Evolutionary conservation across 30 jellyfish, hydroid and myxozoan genomes (phyloP).

Genomic region (Catostylus mosaicus): DNA sequence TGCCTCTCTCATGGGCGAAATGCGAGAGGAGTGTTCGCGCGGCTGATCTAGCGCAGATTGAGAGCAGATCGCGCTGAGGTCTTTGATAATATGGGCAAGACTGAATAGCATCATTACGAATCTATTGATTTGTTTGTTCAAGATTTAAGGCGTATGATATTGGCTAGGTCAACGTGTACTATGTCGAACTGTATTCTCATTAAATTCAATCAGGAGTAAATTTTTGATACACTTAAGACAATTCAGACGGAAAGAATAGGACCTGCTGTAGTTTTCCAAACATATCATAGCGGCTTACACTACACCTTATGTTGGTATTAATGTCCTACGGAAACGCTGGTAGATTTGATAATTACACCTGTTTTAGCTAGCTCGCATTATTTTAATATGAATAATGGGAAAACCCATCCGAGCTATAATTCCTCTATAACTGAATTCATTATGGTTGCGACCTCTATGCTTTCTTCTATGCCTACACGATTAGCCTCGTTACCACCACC

Average conservation of each 20-base stretch:
- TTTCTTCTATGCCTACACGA: constrained; percentile 5
- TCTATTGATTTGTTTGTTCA: not conserved
- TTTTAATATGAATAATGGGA: constrained; percentile 29
- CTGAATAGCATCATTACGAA: not conserved
- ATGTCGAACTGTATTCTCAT: constrained; percentile 3
- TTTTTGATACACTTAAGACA: constrained; percentile 42
- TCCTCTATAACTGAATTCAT: not conserved
- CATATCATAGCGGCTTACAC: constrained; percentile 39
- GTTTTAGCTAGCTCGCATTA: constrained; percentile 11
- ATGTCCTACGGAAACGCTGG: not conserved
- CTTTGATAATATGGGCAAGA: not conserved
- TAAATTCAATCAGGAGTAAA: not conserved
- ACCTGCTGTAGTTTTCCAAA: constrained; percentile 26
- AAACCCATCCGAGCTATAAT: constrained; percentile 16
- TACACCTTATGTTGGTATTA: not conserved
- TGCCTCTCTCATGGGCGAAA: not conserved
- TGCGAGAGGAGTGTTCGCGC: constrained; percentile 17
- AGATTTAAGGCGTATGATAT: not conserved
- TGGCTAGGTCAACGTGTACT: constrained; percentile 43
- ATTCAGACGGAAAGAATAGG: constrained; percentile 25
- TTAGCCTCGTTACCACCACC: constrained; percentile 4
- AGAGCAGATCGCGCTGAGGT: not conserved
- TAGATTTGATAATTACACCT: constrained; percentile 24
- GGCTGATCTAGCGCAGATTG: not conserved
- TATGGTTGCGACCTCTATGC: not conserved